Conservation (phyloP, 2,113 vertebrate genomes). For the Bufo bufo region DNA sequence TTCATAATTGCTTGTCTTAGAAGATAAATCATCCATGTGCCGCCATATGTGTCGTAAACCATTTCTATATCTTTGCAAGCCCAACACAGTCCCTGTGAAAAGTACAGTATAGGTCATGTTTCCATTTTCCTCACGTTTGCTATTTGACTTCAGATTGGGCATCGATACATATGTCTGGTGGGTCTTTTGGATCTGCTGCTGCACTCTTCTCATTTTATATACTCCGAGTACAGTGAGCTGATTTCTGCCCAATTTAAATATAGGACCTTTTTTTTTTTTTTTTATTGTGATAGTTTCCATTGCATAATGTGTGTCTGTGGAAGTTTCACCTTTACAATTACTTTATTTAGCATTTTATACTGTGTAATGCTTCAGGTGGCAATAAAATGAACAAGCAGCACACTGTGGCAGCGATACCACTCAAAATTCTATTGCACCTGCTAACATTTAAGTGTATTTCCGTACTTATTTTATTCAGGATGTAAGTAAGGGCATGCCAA, state of each 20-base stretch:
- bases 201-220: conserved; percentile 8
- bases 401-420: neutral
- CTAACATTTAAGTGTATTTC: conserved; percentile 13
- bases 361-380: neutral
- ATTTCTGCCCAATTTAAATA: conserved; percentile 40
- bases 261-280: neutral
- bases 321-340: neutral
- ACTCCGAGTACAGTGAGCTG: conserved; percentile 6
- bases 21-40: neutral
- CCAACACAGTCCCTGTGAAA: neutral
- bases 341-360: neutral
- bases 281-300: neutral
- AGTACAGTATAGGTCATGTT: neutral
- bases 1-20: neutral
- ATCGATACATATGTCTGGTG: conserved; percentile 41
- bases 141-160: conserved; percentile 20
- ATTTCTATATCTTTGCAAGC: neutral
- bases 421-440: conserved; percentile 4
- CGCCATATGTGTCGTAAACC: neutral
- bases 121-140: neutral
- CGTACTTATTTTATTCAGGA: neutral
- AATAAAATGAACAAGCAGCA: conserved; percentile 8
- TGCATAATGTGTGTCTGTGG: neutral
- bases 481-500: conserved; percentile 1
- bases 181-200: conserved; percentile 20